These are phyloP conservation scores for Junonia oenone DNA, from an alignment of 2,888 invertebrate genomes.

Conservation along the genomic window DNA sequence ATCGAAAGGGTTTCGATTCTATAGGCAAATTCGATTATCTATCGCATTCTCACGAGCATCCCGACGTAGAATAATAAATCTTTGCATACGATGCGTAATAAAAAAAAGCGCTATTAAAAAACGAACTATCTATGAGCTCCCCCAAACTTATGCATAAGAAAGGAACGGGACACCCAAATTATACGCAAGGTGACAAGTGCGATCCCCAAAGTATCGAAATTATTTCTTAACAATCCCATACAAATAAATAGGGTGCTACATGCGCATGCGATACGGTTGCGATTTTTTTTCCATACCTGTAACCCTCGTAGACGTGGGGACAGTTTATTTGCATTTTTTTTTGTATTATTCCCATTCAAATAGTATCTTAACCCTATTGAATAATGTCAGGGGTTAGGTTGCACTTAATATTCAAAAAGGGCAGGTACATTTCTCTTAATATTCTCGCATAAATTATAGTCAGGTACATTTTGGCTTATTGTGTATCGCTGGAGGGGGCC, in stretches of 20 bases:
- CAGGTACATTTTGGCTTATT: conserved; percentile 78
- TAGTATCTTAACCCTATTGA: conserved; percentile 78
- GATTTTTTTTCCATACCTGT: conserved; percentile 71
- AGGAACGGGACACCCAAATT: conserved; percentile 69
- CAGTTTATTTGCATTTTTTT: conserved; percentile 78
- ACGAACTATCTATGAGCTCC: conserved; percentile 70
- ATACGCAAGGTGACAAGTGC: conserved; percentile 75
- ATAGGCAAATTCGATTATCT: conserved; percentile 80
- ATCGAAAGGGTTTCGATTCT: conserved; percentile 70
- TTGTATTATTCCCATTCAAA: conserved; percentile 74
- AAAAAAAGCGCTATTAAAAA: conserved; percentile 76
- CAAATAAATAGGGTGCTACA: conserved; percentile 50
- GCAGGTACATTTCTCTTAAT: conserved; percentile 80
- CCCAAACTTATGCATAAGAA: conserved; percentile 70
- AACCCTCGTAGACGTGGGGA: conserved; percentile 64
- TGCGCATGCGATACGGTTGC: conserved; percentile 51
- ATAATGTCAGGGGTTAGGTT: conserved; percentile 80
- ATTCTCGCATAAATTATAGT: conserved; percentile 81
- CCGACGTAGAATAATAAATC: conserved; percentile 69
- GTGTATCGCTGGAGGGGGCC: conserved; percentile 56
- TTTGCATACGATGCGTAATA: conserved; percentile 70
- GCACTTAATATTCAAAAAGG: conserved; percentile 80
- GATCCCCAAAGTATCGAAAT: conserved; percentile 48
- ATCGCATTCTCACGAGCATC: conserved; percentile 77
- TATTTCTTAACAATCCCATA: conserved; percentile 30